Base-by-base conservation (phyloP, 2,888 invertebrate genomes). In the Villa cingulata region DNA sequence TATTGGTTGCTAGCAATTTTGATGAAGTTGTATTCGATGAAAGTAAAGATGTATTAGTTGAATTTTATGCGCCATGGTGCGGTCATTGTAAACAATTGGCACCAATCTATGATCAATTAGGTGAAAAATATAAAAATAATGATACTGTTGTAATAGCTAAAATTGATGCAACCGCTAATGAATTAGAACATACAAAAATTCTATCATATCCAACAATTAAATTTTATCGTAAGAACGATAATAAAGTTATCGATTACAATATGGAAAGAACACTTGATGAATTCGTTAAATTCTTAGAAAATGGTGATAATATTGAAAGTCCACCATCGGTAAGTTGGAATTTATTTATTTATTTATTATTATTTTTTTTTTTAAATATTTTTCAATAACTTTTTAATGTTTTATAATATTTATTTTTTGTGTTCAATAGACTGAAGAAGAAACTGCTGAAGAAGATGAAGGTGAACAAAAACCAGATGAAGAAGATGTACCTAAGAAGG, bases 1-100 rank as follows among this genome's bases (percentile, higher is more conserved):
- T 70, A 41, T 78, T 99, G 49, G 96, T 96, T 48, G 85, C 95
- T 54, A 84, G 82, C 66, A 99, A 98, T 77, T 99, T 98, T 70
- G 89, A 91, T 59, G 83, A 85, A 57, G 86, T 99, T 57, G 98
- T 82, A 43, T 78, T 86, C 55, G 86, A 97, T 70, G 76, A 77
- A 59, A 74, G 71, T 56, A 97, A 96, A 75, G 82, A 83, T 62
- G 98, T 97, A 43, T 78, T 99, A 50, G 96, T 99, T 55, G 97
- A 98, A 75, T 99, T 98, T 76, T 98, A 96, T 72, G 96, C 96
- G 46, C 96, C 97, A 51, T 97, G 97, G 97, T 90, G 89, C 72
- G 95, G 94, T 51, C 97, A 98, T 70, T 98, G 97, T 81, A 96
- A 97, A 68, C 91, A 96, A 70, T 76, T 98, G 62, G 88, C 77